Percentiles rank a stretch among this genome's conserved stretches.
These are phyloP conservation scores for Myiagra hebetior DNA, from an alignment of 2,113 vertebrate species.

Conservation along the genomic window DNA sequence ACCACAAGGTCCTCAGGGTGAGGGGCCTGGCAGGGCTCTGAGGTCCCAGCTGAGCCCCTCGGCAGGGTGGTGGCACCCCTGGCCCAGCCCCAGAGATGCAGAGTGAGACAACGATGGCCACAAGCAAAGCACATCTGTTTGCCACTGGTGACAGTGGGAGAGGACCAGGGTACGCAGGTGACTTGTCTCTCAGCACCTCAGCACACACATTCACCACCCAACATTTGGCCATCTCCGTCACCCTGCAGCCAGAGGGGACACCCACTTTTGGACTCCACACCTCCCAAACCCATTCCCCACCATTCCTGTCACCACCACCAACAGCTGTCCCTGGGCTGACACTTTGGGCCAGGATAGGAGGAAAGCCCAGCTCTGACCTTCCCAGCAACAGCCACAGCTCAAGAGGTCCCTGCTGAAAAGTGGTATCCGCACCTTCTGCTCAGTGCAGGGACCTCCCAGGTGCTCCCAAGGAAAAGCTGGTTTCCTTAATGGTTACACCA, in stretches of 20 bases:
- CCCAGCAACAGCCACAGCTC: not conserved
- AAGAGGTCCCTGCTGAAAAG: not conserved
- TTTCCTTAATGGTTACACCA: not conserved
- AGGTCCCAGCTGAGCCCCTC: not conserved
- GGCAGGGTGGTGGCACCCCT: not conserved
- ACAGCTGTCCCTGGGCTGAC: fast-evolving
- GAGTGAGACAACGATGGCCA: fast-evolving
- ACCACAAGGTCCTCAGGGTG: not conserved
- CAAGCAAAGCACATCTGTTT: not conserved
- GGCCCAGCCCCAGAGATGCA: not conserved
- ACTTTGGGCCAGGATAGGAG: not conserved
- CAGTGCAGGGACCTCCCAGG: not conserved
- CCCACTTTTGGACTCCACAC: not conserved
- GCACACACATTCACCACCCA: not conserved
- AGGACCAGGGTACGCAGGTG: not conserved
- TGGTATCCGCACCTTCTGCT: not conserved
- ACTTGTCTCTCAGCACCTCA: not conserved
- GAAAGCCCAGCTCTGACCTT: not conserved
- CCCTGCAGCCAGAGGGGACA: not conserved
- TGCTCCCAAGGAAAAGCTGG: not conserved
- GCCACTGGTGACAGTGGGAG: not conserved
- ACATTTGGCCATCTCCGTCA: fast-evolving
- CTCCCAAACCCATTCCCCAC: not conserved
- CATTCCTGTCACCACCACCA: not conserved
- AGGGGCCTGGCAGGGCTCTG: not conserved